These are phyloP conservation scores for Melipona quadrifasciata DNA, from an alignment of 1,140 invertebrate species.

Conservation along the genomic window DNA sequence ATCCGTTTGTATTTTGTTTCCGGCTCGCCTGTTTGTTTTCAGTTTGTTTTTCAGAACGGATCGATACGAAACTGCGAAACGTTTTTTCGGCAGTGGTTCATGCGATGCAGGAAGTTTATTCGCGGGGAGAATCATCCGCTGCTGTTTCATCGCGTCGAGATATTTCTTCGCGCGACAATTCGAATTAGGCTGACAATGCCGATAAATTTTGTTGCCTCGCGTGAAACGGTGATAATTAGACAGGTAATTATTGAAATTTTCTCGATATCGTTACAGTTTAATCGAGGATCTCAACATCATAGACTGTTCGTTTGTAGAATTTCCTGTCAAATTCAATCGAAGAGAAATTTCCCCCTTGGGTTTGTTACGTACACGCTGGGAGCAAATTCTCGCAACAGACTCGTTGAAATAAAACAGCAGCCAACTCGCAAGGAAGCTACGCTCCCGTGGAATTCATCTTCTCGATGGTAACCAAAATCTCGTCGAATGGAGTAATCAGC, in stretches of 20 bases:
- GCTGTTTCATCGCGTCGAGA: background rate
- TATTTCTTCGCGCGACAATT: too few species aligned
- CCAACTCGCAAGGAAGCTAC: background rate
- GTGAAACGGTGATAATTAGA: too few species aligned
- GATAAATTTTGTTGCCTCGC: too few species aligned
- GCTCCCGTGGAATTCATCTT: background rate
- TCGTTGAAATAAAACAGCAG: background rate
- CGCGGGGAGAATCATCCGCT: background rate
- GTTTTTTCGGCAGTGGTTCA: background rate
- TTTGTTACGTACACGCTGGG: too few species aligned
- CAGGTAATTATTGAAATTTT: too few species aligned
- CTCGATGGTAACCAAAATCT: background rate
- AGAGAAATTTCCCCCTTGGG: too few species aligned
- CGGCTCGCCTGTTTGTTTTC: too few species aligned
- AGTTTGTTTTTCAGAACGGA: background rate
- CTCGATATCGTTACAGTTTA: too few species aligned
- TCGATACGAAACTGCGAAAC: background rate
- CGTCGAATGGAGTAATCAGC: background rate
- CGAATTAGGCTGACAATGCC: too few species aligned
- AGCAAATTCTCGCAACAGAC: background rate
- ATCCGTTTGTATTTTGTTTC: background rate
- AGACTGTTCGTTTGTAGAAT: background rate
- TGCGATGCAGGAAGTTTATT: background rate
- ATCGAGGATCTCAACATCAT: too few species aligned
- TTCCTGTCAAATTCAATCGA: too few species aligned